Evolutionary conservation across 2,113 vertebrate species (phyloP), one percentile per base, ranked within the genome.

Genomic region (Otus sunia): DNA sequence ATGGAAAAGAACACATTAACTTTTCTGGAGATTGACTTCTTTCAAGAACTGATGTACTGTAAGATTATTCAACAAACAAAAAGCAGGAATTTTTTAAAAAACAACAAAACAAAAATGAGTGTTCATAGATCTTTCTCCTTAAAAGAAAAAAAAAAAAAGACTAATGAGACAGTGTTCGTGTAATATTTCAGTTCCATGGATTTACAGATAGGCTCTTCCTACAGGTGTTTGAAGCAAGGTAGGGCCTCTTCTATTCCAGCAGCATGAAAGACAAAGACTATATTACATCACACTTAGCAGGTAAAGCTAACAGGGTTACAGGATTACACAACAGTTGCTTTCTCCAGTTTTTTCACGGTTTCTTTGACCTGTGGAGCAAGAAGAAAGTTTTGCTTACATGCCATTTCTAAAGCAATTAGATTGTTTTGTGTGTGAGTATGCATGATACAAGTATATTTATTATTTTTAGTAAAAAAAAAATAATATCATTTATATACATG

Each of bases 311-410:
- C 94, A 84, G 93, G 88, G 96, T 98, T 99, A 99, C 98, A 99
- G 99, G 97, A 99, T 99, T 95, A 99, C 99, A 98, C 99, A 99
- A 97, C 99, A 99, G 98, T 99, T 99, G 98, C 99, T 99, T 98
- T 99, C 99, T 88, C 99, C 99, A 53, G 99, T 99, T 98, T 99
- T 99, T 98, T 99, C 99, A 96, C 99, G 98, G 94, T 99, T 99
- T 97, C 99, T 99, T 97, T 99, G 99, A 99, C 99, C 99, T 99
- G 97, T 29, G 80, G 45, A 95, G 76, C 78, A 97, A 93, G 53
- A 85, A 94, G 78, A 86, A 93, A 96, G 55, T 32, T 71, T 85
- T 58, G 69, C 39, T 97, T 67, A 96, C 11, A 60, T 25, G 21
- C 22, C 12, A 64, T 75, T 92, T 87, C 41, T 34, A n/a, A 90